Evolutionary conservation across 2,113 vertebrate species (phyloP).

Genomic region (Gyps fulvus): DNA sequence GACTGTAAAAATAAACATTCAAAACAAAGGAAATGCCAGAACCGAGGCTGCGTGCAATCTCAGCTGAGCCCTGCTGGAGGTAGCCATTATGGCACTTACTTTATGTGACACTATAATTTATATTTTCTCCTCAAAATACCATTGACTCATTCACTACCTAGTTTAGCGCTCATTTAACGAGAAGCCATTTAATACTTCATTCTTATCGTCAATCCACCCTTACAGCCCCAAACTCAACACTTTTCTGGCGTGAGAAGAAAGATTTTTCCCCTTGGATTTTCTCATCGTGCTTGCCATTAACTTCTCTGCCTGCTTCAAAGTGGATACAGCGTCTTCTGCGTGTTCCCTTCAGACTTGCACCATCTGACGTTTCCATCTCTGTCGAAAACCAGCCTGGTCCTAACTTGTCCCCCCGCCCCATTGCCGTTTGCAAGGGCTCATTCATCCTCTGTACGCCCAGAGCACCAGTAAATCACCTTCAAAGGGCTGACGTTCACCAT

Average conservation of each 20-base stretch:
- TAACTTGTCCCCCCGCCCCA: background rate
- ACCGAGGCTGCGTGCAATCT: background rate
- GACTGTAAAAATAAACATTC: background rate
- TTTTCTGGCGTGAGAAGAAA: background rate
- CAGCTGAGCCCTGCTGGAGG: background rate
- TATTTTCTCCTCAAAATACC: background rate
- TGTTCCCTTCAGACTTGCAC: background rate
- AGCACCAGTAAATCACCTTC: background rate
- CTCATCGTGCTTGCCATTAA: background rate
- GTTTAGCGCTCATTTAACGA: background rate
- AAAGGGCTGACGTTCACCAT: background rate
- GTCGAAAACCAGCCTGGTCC: background rate
- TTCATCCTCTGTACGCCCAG: background rate
- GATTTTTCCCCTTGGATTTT: background rate
- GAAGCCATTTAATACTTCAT: background rate
- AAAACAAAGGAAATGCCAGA: background rate
- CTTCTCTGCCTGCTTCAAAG: background rate
- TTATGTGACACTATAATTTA: background rate
- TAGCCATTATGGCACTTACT: background rate
- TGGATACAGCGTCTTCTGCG: background rate
- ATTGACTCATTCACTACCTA: background rate
- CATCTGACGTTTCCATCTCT: background rate
- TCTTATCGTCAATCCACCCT: background rate
- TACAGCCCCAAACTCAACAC: background rate
- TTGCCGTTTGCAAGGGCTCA: background rate